These are phyloP conservation scores for Macroglossus sobrinus DNA, from an alignment of 2,113 vertebrate genomes.

Conservation along the genomic window DNA sequence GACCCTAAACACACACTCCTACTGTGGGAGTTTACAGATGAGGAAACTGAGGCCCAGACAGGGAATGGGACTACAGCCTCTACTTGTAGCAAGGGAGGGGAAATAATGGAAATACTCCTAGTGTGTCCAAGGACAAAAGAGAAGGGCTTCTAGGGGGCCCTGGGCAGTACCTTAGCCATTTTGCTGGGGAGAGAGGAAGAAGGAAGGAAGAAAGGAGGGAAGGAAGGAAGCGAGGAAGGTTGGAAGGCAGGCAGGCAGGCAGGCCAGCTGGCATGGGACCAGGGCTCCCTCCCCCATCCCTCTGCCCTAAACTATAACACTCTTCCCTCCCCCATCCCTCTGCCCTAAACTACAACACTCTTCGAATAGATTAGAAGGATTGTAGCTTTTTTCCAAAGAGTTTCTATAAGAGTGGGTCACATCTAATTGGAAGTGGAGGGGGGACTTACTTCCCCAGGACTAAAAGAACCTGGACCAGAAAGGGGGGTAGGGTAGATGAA, in stretches of 20 bases:
- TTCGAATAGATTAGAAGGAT: no score
- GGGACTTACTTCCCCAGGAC: background rate
- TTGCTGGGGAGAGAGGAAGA: background rate
- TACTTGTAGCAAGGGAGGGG: background rate
- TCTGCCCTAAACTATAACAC: background rate
- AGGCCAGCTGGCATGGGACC: no score
- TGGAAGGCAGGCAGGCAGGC: background rate
- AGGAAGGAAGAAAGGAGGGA: background rate
- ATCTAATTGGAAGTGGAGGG: background rate
- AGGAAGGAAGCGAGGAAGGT: background rate
- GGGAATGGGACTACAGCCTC: background rate
- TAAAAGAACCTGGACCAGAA: background rate
- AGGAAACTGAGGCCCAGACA: background rate
- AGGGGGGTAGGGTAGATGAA: background rate
- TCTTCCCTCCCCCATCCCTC: background rate
- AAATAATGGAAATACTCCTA: background rate
- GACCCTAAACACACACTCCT: background rate
- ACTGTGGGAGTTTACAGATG: background rate
- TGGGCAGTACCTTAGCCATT: background rate
- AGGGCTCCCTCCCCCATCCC: background rate
- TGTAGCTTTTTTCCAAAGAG: background rate
- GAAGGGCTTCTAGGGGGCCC: background rate
- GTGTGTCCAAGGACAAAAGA: background rate
- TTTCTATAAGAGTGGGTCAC: background rate
- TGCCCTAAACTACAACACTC: background rate